Conservation (phyloP, 2,888 invertebrate species). For the Tetheella fluctuosa region DNA sequence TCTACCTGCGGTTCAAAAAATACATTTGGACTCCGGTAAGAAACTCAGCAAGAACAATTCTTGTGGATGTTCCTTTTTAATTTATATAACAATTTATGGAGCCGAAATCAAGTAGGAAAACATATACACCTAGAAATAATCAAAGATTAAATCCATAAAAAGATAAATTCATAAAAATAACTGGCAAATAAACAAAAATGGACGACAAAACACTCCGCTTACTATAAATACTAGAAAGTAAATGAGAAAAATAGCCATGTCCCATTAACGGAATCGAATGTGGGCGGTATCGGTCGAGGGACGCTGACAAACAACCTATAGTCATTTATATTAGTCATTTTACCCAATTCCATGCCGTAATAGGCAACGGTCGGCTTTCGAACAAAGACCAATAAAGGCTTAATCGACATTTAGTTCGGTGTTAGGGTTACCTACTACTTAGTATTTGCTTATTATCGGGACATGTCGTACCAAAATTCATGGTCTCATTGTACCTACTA, state of each 20-base stretch:
- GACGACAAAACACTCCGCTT: neutral
- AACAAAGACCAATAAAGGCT: neutral
- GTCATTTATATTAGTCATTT: slow-evolving; percentile 6
- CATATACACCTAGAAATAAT: neutral
- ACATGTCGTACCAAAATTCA: neutral
- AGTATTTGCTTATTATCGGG: neutral
- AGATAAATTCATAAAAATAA: neutral
- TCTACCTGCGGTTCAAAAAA: too few relatives aligned
- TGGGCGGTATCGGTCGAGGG: neutral
- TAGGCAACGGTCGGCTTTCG: neutral
- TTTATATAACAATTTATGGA: too few relatives aligned
- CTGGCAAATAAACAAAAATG: neutral
- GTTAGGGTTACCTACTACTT: neutral
- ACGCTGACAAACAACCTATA: neutral
- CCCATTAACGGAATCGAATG: slow-evolving; percentile 6
- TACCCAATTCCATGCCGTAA: neutral
- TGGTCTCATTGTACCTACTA: too few relatives aligned
- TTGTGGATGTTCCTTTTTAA: too few relatives aligned
- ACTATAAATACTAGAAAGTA: neutral
- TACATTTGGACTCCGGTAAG: too few relatives aligned
- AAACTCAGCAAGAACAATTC: too few relatives aligned
- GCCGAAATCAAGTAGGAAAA: too few relatives aligned
- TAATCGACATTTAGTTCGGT: neutral
- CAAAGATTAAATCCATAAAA: neutral
- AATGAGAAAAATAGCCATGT: neutral